Evolutionary conservation across 2,797 vertebrate species (phyloP).

Genomic region (Thripadectes ignobilis): DNA sequence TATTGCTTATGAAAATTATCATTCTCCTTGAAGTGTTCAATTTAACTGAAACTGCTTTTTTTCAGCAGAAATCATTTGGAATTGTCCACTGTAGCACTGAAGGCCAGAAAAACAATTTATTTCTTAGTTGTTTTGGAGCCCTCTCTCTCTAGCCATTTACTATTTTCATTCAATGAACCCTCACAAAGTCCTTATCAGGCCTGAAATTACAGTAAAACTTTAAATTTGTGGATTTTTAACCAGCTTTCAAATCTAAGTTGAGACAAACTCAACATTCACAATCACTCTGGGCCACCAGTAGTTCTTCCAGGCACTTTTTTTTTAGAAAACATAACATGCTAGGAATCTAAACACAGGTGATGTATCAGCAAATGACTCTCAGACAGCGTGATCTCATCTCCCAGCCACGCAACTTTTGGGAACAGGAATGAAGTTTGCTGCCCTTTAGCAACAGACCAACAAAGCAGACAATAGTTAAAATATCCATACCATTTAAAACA

Average conservation of each 20-base stretch:
- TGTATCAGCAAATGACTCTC: slow-evolving; percentile 33
- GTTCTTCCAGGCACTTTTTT: not conserved
- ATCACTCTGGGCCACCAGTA: not conserved
- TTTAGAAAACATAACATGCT: not conserved
- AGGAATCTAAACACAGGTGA: slow-evolving; percentile 55
- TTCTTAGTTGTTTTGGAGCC: not conserved
- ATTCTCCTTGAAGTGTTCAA: not conserved
- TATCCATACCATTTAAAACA: not conserved
- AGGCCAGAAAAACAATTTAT: not conserved
- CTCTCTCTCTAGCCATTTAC: not conserved
- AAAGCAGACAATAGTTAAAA: not conserved
- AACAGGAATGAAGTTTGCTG: not conserved
- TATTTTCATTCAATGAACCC: not conserved
- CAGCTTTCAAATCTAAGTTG: not conserved
- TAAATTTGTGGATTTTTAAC: not conserved
- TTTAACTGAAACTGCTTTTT: not conserved
- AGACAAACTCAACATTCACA: not conserved
- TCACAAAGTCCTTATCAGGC: not conserved
- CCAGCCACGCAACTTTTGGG: not conserved
- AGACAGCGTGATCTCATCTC: slow-evolving; percentile 32
- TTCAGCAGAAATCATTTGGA: not conserved
- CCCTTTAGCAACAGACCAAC: not conserved
- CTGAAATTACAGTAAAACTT: not conserved
- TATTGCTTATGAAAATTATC: not conserved
- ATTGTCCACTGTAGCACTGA: not conserved